Evolutionary conservation across 2,888 invertebrate genomes (phyloP), one percentile per base, ranked within the genome.

Genomic region (Caenorhabditis angaria): DNA sequence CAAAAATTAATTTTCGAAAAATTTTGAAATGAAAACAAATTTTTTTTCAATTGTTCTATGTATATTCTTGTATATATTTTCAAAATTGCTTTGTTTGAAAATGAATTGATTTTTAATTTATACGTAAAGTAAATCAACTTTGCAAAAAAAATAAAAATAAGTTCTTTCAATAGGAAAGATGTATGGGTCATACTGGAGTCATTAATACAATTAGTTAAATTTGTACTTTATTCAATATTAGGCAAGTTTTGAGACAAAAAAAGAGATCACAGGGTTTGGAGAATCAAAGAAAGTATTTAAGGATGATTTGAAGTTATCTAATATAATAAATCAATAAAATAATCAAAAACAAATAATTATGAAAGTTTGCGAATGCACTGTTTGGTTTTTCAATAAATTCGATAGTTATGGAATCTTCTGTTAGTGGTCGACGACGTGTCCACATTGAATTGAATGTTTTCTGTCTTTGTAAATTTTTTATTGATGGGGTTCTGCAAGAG

Each of bases 371-470:
- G 18, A 2, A 18, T 12, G 14, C 41, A 10, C 14, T 18, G 18
- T 5, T 41, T 41, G 8, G 18, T 12, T 48, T 54, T 28, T 55
- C 24, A 24, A 70, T 48, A 24, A 64, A 28, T 51, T 70, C 69
- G 24, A 70, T 70, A 6, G 56, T 64, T 14, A 70, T 64, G n/a
- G 60, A 47, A 35, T 63, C 53, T 18, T 54, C 41, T 20, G 35
- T n/a, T 14, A 61, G 57, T 53, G 62, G 12, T 32, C 41, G 27
- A 25, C 64, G 61, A 25, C 69, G 28, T 18, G 64, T 70, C 69
- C 69, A 70, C 28, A 70, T 25, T 18, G 64, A 60, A 10, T 60
- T 70, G 56, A 65, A 59, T 41, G 41, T 41, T 41, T 56, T 64
- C 10, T 18, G 54, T 14, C 29, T 53, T 54, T 5, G 18, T 5